Evolutionary conservation across 2,797 vertebrate species (phyloP).

Genomic region (Cyprinella venusta): DNA sequence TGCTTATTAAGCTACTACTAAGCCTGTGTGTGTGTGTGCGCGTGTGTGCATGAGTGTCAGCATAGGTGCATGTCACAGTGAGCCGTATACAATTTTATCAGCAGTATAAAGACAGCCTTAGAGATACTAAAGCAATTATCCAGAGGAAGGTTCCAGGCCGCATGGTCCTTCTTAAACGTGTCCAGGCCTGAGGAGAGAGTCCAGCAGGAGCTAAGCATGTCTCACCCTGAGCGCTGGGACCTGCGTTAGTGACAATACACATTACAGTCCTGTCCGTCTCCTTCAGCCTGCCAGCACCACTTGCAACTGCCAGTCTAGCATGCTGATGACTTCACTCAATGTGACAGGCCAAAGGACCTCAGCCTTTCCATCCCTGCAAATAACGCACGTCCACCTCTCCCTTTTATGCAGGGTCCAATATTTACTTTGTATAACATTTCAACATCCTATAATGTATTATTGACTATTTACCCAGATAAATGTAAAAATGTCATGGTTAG

Average conservation of each 20-base stretch:
- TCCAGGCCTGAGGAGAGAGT: slow-evolving; percentile 44
- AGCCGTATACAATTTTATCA: slow-evolving; percentile 4
- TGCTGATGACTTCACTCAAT: slow-evolving; percentile 46
- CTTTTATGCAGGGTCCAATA: not conserved
- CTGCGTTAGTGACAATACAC: slow-evolving; percentile 78
- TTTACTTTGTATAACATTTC: not conserved
- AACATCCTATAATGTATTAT: no score
- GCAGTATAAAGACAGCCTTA: slow-evolving; percentile 22
- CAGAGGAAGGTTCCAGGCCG: slow-evolving; percentile 23
- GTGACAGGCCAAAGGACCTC: slow-evolving; percentile 51
- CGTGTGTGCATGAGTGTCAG: not conserved
- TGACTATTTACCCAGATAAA: no score
- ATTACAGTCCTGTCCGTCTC: slow-evolving; percentile 75
- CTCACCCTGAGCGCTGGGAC: slow-evolving; percentile 68
- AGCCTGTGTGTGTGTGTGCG: not conserved
- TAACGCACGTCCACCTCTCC: not conserved
- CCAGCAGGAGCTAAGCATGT: slow-evolving; percentile 56
- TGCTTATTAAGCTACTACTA: not conserved
- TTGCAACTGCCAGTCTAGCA: slow-evolving; percentile 49
- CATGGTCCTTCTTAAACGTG: slow-evolving; percentile 47
- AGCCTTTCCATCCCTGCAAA: slow-evolving; percentile 18
- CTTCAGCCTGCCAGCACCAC: slow-evolving; percentile 53
- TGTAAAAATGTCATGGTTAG: no score
- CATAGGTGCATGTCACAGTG: not conserved
- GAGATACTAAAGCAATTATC: slow-evolving; percentile 48